Conservation (phyloP, 2,797 vertebrate genomes). For the Kryptolebias ocellatus region DNA sequence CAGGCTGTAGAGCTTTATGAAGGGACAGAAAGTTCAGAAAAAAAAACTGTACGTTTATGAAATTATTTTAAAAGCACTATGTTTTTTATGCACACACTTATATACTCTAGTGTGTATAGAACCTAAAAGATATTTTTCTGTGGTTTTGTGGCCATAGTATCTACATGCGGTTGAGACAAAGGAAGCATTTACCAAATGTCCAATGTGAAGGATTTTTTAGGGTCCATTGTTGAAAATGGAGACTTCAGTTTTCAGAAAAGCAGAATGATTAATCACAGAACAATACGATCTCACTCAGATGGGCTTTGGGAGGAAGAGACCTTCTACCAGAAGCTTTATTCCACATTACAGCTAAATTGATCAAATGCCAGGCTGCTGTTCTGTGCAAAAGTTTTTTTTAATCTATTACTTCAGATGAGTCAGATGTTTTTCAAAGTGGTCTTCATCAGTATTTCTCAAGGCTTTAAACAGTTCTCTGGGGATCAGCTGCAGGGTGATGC, state of each 20-base stretch:
- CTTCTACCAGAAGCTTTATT: too few relatives aligned
- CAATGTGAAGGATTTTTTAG: constrained; percentile 2
- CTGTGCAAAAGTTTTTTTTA: neutral
- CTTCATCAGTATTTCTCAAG: too few relatives aligned
- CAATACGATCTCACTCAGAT: neutral
- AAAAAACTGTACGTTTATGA: constrained; percentile 4
- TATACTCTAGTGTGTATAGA: neutral
- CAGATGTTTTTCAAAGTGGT: too few relatives aligned
- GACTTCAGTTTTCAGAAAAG: neutral
- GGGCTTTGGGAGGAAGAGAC: too few relatives aligned
- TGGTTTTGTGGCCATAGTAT: too few relatives aligned
- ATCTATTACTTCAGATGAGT: too few relatives aligned
- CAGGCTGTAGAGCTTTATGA: constrained; percentile 1
- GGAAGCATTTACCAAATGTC: neutral
- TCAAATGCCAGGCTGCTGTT: neutral
- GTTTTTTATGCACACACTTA: constrained; percentile 15
- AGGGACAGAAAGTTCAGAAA: neutral
- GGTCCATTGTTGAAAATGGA: constrained; percentile 3
- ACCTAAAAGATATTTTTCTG: too few relatives aligned
- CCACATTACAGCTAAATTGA: too few relatives aligned
- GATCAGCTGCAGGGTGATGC: too few relatives aligned
- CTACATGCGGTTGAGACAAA: too few relatives aligned
- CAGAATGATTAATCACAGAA: neutral
- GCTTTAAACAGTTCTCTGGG: too few relatives aligned
- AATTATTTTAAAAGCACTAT: too few relatives aligned